Base-by-base conservation (phyloP, 2,888 invertebrate species). In the Oxycera nigricornis region DNA sequence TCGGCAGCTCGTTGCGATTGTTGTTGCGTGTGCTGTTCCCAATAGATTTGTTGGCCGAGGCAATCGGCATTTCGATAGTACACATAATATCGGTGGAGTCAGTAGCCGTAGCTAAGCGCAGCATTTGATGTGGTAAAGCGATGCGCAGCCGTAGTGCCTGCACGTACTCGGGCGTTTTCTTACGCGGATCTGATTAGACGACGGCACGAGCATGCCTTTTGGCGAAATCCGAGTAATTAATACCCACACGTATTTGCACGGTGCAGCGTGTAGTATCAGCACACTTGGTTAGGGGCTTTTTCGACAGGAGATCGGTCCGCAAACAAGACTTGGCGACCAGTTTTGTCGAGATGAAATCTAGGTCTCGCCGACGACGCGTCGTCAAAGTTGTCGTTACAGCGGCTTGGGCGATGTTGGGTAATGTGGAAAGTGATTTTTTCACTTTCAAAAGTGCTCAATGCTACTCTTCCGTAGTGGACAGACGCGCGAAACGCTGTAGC, bases 1-100 rank as follows among this genome's bases (percentile, higher is more conserved):
- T 61, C 31, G 61, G 31, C 61, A 61, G 61, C 61, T 61, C 28
- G 61, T 61, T 61, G 30, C 61, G 61, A 31, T 61, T 61, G 17
- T 31, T 31, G 46, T n/a, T 14, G 46, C 46, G 46, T 17, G 17
- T 46, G 46, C 14, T 46, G 46, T 46, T 46, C n/a, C n/a, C n/a
- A n/a, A n/a, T n/a, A n/a, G n/a, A n/a, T n/a, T n/a, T n/a, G n/a
- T n/a, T n/a, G n/a, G n/a, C n/a, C n/a, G n/a, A n/a, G n/a, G n/a
- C n/a, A n/a, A n/a, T n/a, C n/a, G n/a, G n/a, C n/a, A n/a, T n/a
- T n/a, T n/a, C n/a, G n/a, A n/a, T n/a, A n/a, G n/a, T n/a, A n/a
- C n/a, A n/a, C n/a, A n/a, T n/a, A n/a, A n/a, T n/a, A n/a, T n/a
- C n/a, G n/a, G n/a, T n/a, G 46, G 17, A 30, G 52, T 55, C 52